These are phyloP conservation scores for Elaeidobius kamerunicus DNA, from an alignment of 2,888 invertebrate genomes.

Conservation along the genomic window DNA sequence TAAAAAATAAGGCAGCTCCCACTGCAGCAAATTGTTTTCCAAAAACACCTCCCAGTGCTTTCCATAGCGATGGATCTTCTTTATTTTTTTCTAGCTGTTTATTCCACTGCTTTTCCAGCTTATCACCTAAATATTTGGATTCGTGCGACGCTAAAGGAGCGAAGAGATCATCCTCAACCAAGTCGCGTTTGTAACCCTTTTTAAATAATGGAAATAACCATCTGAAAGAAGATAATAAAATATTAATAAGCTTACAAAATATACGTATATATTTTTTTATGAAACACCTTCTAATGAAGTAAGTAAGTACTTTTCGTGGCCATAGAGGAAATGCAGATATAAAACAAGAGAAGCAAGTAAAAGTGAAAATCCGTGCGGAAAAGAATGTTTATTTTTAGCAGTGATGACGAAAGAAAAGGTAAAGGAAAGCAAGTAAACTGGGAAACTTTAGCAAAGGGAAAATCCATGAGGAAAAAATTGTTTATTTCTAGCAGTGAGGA, in stretches of 20 bases:
- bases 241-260: no score
- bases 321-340: no score
- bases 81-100: slow-evolving; percentile 34
- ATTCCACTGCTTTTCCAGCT: slow-evolving; percentile 44
- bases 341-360: no score
- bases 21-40: slow-evolving; percentile 22
- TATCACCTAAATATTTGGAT: slow-evolving; percentile 38
- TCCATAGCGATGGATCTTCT: slow-evolving; percentile 38
- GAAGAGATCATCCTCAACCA: slow-evolving; percentile 52
- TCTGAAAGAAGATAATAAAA: slow-evolving; percentile 42
- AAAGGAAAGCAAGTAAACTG: no score
- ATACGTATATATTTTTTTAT: background rate
- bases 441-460: no score
- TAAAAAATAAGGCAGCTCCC: slow-evolving; percentile 14
- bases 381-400: no score
- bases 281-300: no score
- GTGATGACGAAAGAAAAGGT: no score
- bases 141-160: slow-evolving; percentile 49
- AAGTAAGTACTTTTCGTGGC: no score
- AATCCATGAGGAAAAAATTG: no score
- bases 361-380: background rate
- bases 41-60: slow-evolving; percentile 39
- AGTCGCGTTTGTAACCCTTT: slow-evolving; percentile 50
- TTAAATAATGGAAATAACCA: slow-evolving; percentile 53
- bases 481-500: no score